Evolutionary conservation across 1,140 invertebrate species (phyloP), one percentile per base, ranked within the genome.

Genomic region (Drosophila guanche): DNA sequence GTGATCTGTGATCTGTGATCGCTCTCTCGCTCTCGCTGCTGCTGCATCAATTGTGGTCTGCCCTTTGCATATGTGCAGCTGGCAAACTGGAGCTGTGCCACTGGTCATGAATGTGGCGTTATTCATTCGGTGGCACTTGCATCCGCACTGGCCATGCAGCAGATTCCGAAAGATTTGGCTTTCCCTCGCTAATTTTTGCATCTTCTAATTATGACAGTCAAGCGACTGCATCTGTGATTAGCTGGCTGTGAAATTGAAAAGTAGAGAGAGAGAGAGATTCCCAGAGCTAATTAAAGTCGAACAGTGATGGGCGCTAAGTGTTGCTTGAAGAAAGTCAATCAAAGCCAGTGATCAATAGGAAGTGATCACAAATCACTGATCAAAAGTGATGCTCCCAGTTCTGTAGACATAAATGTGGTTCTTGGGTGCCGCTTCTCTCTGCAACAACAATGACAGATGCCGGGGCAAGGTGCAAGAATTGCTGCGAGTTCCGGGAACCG

Each of bases 391-490:
- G 16, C 16, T 12, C 40, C 40, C 40, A 41, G 4, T 41, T 20
- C 16, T 20, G 16, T 20, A 20, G 0, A 20, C 16, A 20, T 12
- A 45, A 20, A 22, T 47, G 14, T 7, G 27, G 45, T 14, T 43
- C 25, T 20, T 16, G 7, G n/a, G 63, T 63, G 63, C 25, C 33
- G 23, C 41, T 66, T 1, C 20, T 46, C 42, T 8, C 63, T 50
- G 41, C 73, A 67, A 67, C 50, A 80, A 86, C 80, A 86, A 86
- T 86, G 77, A 86, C 77, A 85, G 77, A 85, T 86, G 66, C 68
- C 77, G 52, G 61, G 63, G 62, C 67, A 81, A 81, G 81, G 81
- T 85, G 81, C 81, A 45, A 74, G 77, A 85, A 85, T 81, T 81
- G 81, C 73, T 86, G 68, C 63, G 62, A 77, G 65, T 85, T 85